A percentile compares a stretch with the other conserved stretches of the same genome.
phyloP scores from a whole-genome alignment of 2,797 vertebrate species.

The Myripristis murdjan region DNA sequence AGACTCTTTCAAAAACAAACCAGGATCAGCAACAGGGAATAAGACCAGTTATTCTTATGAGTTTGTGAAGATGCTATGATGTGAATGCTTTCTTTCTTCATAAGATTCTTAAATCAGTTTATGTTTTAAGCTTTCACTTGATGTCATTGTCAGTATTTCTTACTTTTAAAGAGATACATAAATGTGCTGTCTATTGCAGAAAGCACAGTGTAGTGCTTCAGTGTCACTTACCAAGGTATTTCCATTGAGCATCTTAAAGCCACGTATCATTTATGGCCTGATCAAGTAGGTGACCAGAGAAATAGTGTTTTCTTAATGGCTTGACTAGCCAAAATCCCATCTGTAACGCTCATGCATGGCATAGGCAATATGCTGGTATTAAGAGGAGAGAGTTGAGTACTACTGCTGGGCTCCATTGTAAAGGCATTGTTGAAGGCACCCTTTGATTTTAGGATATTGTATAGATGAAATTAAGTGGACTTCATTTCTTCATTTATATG shows the following conservation, averaged over 20 bases:
- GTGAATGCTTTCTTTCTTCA: background rate
- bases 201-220: background rate
- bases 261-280: background rate
- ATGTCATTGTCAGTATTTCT: background rate
- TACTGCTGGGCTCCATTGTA: background rate
- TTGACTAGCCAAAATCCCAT: background rate
- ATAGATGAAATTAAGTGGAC: slow-evolving; percentile 57
- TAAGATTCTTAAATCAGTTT: background rate
- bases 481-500: slow-evolving; percentile 70
- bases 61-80: background rate
- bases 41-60: background rate
- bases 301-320: background rate
- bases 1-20: slow-evolving; percentile 3
- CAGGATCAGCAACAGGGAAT: background rate
- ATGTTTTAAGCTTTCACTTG: background rate
- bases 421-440: slow-evolving; percentile 29
- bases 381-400: background rate
- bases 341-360: background rate
- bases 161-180: background rate
- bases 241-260: background rate
- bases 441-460: slow-evolving; percentile 59
- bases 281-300: background rate
- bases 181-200: background rate
- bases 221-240: background rate
- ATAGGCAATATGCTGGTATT: background rate